Percentiles rank a stretch among this genome's conserved stretches.
Conservation (phyloP, 2,113 vertebrate genomes). For the Onychostoma macrolepis region DNA sequence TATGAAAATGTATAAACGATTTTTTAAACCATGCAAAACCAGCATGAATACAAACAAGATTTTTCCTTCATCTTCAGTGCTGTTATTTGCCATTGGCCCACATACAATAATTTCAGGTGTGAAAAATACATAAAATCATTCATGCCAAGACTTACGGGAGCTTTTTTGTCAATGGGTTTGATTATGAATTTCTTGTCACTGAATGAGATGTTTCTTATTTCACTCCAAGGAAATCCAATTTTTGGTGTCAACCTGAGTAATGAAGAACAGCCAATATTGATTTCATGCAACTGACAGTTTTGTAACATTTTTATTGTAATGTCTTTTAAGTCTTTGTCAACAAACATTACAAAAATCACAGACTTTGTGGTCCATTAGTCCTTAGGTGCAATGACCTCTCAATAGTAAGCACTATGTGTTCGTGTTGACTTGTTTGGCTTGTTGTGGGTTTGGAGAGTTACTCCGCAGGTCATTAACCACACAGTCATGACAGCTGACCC, state of each 20-base stretch:
- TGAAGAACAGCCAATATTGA: background rate
- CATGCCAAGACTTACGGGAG: slow-evolving; percentile 84
- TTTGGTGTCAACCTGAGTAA: slow-evolving; percentile 87
- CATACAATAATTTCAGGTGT: background rate
- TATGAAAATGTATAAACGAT: background rate
- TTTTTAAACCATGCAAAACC: background rate
- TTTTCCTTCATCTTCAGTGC: background rate
- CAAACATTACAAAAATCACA: background rate
- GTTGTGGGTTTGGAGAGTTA: background rate
- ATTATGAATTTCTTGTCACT: slow-evolving; percentile 97
- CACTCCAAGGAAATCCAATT: slow-evolving; percentile 98
- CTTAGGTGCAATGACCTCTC: slow-evolving; percentile 56
- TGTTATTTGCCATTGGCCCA: background rate
- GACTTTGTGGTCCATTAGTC: slow-evolving; percentile 19
- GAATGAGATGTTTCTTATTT: slow-evolving; percentile 97
- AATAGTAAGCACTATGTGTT: slow-evolving; percentile 49
- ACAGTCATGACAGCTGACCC: slow-evolving; percentile 52
- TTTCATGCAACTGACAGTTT: background rate
- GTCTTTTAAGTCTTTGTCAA: background rate
- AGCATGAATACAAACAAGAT: background rate
- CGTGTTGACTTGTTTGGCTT: slow-evolving; percentile 48
- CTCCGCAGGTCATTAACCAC: slow-evolving; percentile 54
- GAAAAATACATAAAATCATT: background rate
- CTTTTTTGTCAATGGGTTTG: slow-evolving; percentile 96
- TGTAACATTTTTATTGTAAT: background rate